These are phyloP conservation scores for Cotesia chilonis DNA, from an alignment of 1,140 invertebrate genomes.

Conservation along the genomic window DNA sequence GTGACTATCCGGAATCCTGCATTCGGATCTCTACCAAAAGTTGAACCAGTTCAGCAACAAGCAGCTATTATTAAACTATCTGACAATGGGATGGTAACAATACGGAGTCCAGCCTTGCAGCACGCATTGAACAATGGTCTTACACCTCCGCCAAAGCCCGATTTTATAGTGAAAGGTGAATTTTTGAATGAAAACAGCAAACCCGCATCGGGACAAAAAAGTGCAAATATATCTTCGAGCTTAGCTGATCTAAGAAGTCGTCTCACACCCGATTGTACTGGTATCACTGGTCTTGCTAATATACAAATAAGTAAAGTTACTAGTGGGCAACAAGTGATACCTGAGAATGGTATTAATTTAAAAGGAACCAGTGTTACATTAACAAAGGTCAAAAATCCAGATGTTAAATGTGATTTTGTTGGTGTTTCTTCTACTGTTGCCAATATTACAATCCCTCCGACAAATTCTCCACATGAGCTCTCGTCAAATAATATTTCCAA, in stretches of 20 bases:
- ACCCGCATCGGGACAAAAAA: conserved; percentile 41
- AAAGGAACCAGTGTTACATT: conserved; percentile 62
- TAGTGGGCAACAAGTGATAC: conserved; percentile 58
- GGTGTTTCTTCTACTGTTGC: conserved; percentile 9
- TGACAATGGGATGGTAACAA: conserved; percentile 82
- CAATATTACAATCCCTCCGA: conserved; percentile 22
- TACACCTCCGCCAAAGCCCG: conserved; percentile 58
- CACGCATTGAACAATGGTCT: conserved; percentile 63
- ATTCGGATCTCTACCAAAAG: conserved; percentile 69
- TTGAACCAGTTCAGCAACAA: conserved; percentile 62
- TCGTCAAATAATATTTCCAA: too few species aligned
- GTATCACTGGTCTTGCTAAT: conserved; percentile 56
- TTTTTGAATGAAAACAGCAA: conserved; percentile 32
- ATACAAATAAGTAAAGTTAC: conserved; percentile 64
- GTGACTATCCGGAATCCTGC: conserved; percentile 78
- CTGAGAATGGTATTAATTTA: conserved; percentile 62
- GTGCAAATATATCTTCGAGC: conserved; percentile 51
- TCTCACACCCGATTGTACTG: conserved; percentile 52
- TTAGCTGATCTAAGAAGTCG: conserved; percentile 55
- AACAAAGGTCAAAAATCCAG: conserved; percentile 55
- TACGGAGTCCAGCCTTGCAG: conserved; percentile 74
- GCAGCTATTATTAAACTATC: conserved; percentile 75
- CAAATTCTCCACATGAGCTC: conserved; percentile 32
- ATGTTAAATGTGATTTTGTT: conserved; percentile 14
- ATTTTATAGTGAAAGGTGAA: conserved; percentile 61